Evolutionary conservation across 2,797 vertebrate species (phyloP), one percentile per base, ranked within the genome.

Genomic region (Megalops cyprinoides): DNA sequence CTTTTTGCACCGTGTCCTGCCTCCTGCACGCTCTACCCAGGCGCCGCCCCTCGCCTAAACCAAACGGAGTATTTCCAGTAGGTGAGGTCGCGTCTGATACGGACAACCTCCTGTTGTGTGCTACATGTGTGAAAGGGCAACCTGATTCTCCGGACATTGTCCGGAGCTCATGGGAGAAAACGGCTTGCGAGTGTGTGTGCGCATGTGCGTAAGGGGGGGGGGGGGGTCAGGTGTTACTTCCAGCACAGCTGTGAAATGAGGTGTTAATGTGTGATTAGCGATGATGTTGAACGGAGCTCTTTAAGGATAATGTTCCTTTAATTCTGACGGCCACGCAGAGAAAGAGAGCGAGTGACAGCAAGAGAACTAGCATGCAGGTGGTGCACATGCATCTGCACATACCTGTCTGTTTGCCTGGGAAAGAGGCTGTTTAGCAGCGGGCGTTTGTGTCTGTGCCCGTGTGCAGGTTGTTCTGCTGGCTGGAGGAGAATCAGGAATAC

Each of bases 101-200:
- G n/a, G n/a, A n/a, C n/a, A n/a, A n/a, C n/a, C n/a, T n/a, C n/a
- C n/a, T n/a, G n/a, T n/a, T n/a, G n/a, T n/a, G n/a, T n/a, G n/a
- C n/a, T n/a, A n/a, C n/a, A n/a, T n/a, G n/a, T n/a, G n/a, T n/a
- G n/a, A n/a, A n/a, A n/a, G n/a, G n/a, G n/a, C n/a, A n/a, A n/a
- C n/a, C n/a, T n/a, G n/a, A n/a, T n/a, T n/a, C n/a, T n/a, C n/a
- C n/a, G n/a, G n/a, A n/a, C n/a, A n/a, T n/a, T n/a, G n/a, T n/a
- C n/a, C n/a, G n/a, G n/a, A n/a, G n/a, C n/a, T n/a, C n/a, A n/a
- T n/a, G 81, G 79, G 84, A 82, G 85, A 48, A 28, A 87, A 85
- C 82, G 80, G 79, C 80, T 82, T 85, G 82, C 89, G 1, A 48
- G 60, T 69, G 46, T 42, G 37, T 42, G 67, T 15, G 81, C 85